A percentile compares a stretch with the other conserved stretches of the same genome.
These are phyloP conservation scores for Eidolon helvum DNA, from an alignment of 2,113 vertebrate genomes.

Conservation along the genomic window DNA sequence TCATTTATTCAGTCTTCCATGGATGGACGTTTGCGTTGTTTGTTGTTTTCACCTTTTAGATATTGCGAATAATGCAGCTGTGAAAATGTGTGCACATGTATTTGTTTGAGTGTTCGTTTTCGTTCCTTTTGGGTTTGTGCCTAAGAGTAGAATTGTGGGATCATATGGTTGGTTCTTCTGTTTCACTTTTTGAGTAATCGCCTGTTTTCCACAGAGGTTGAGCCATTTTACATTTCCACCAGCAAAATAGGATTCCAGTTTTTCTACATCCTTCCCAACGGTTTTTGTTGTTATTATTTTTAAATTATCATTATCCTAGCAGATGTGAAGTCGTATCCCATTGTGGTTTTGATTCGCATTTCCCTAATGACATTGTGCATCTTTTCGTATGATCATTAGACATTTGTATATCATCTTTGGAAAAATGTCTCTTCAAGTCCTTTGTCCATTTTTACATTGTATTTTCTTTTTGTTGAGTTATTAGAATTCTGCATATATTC, in stretches of 20 bases:
- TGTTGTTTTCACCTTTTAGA: not conserved
- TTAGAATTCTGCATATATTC: not conserved
- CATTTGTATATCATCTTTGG: not conserved
- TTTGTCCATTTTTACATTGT: not conserved
- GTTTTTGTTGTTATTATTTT: not conserved
- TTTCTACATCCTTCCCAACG: not conserved
- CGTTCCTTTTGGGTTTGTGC: not conserved
- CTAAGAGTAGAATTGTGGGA: not conserved
- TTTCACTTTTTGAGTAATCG: not conserved
- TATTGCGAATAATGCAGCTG: not conserved
- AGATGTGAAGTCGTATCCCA: not conserved
- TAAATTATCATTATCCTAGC: not conserved
- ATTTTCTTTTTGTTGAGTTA: not conserved
- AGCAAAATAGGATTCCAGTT: not conserved
- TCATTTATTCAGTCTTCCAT: not conserved
- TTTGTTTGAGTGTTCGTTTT: not conserved
- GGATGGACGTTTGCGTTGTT: not conserved
- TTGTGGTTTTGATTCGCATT: conserved; percentile 10
- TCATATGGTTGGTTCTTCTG: not conserved
- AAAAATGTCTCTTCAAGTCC: not conserved
- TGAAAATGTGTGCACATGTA: not conserved
- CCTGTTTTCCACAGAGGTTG: not conserved
- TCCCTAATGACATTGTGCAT: not conserved
- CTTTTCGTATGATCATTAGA: not conserved
- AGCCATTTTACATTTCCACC: not conserved